Conservation (phyloP, 2,888 invertebrate genomes). For the Dynastes maya region DNA sequence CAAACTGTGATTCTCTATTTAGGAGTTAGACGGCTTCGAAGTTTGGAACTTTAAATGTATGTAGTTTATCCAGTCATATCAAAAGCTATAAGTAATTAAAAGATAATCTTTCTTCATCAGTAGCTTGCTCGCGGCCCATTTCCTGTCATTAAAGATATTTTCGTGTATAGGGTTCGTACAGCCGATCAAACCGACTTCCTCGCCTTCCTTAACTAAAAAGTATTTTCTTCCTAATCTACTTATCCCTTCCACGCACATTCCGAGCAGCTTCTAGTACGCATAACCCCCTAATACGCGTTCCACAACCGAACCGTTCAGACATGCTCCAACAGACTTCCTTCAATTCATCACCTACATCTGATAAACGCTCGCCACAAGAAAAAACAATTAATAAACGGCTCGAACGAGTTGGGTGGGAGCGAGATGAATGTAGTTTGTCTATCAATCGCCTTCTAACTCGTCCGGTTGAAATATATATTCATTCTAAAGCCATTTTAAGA, state of each 20-base stretch:
- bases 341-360: slow-evolving; percentile 46
- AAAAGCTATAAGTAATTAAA: slow-evolving; percentile 23
- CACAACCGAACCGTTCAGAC: slow-evolving; percentile 1
- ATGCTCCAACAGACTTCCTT: slow-evolving; percentile 24
- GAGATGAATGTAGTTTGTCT: slow-evolving; percentile 7
- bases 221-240: slow-evolving; percentile 37
- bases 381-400: slow-evolving; percentile 48
- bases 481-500: slow-evolving; percentile 51
- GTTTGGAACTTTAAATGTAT: too few relatives aligned
- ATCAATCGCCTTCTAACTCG: slow-evolving; percentile 39
- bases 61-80: slow-evolving; percentile 3
- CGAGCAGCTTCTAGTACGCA: too few relatives aligned
- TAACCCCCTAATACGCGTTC: background rate
- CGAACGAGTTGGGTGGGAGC: slow-evolving; percentile 1
- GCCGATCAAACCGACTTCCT: slow-evolving; percentile 4
- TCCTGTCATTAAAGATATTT: slow-evolving; percentile 37
- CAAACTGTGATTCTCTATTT: too few relatives aligned
- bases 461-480: slow-evolving; percentile 39
- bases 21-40: too few relatives aligned
- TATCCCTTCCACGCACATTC: slow-evolving; percentile 11
- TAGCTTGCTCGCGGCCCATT: slow-evolving; percentile 1
- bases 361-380: slow-evolving; percentile 35
- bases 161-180: background rate
- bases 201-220: slow-evolving; percentile 17
- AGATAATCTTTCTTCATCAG: slow-evolving; percentile 24